Evolutionary conservation across 2,797 vertebrate genomes (phyloP).

Genomic region (Gallinago solitaria): DNA sequence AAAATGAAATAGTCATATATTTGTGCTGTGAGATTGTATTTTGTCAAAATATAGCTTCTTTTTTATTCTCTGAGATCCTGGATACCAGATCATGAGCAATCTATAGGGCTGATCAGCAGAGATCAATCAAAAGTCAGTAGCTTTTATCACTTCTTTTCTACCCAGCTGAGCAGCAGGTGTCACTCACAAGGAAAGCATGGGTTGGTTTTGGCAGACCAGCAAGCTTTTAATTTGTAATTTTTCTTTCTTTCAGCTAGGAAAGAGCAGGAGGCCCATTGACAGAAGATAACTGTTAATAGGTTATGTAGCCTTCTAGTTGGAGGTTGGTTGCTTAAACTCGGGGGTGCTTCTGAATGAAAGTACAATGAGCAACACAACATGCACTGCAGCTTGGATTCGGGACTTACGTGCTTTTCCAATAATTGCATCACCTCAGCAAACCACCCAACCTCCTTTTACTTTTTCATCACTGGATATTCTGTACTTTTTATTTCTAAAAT

Average conservation of each 20-base stretch:
- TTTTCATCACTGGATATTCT: not conserved
- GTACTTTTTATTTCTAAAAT: not conserved
- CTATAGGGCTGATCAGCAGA: not conserved
- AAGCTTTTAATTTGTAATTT: not conserved
- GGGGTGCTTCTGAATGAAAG: not conserved
- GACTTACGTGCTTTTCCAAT: not conserved
- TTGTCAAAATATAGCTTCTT: not conserved
- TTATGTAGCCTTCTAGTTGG: not conserved
- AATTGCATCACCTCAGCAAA: not conserved
- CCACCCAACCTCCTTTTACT: not conserved
- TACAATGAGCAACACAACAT: not conserved
- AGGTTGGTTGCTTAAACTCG: not conserved
- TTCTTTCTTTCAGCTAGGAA: not conserved
- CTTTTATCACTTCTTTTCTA: not conserved
- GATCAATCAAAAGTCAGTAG: not conserved
- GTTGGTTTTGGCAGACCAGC: not conserved
- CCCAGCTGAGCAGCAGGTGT: not conserved
- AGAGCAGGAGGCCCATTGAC: not conserved
- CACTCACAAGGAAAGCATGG: not conserved
- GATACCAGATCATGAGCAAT: not conserved
- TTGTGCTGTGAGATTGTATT: not conserved
- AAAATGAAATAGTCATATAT: slow-evolving; percentile 41
- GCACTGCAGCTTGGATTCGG: not conserved
- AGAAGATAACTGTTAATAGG: not conserved
- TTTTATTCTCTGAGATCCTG: not conserved